Evolutionary conservation across 2,113 vertebrate species (phyloP).

Genomic region (Zosterops borbonicus): DNA sequence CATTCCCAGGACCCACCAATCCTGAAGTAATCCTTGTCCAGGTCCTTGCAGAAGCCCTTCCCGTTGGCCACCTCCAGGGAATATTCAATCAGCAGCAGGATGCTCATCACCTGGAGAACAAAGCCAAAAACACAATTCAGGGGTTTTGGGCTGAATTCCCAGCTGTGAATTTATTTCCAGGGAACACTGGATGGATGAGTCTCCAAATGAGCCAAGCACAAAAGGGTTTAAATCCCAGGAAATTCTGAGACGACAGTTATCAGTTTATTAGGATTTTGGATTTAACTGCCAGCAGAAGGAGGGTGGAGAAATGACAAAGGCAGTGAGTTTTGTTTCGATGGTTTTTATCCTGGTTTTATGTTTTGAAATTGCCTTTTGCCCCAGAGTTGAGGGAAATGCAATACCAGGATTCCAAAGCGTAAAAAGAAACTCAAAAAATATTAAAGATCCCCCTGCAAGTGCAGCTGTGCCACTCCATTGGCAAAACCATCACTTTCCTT

Average conservation of each 20-base stretch:
- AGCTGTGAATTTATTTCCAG: neutral
- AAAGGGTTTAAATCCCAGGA: neutral
- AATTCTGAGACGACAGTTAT: neutral
- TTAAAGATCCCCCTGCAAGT: neutral
- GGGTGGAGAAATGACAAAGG: neutral
- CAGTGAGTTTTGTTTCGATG: neutral
- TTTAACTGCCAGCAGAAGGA: neutral
- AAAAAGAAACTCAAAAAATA: neutral
- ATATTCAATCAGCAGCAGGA: constrained; percentile 74
- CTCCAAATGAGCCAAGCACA: neutral
- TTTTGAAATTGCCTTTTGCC: neutral
- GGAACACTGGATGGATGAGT: neutral
- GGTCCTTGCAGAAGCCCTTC: constrained; percentile 64
- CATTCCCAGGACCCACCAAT: constrained; percentile 56
- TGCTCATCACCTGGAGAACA: neutral
- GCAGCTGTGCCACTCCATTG: neutral
- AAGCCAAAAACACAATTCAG: neutral
- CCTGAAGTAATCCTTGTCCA: constrained; percentile 57
- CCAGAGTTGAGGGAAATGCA: neutral
- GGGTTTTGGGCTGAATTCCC: neutral
- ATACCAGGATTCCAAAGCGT: neutral
- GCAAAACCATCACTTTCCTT: neutral
- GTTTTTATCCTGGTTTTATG: neutral
- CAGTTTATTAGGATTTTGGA: neutral
- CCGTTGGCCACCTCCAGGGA: constrained; percentile 66